Evolutionary conservation across 2,113 vertebrate genomes (phyloP).

Genomic region (Heterotilapia buettikoferi): DNA sequence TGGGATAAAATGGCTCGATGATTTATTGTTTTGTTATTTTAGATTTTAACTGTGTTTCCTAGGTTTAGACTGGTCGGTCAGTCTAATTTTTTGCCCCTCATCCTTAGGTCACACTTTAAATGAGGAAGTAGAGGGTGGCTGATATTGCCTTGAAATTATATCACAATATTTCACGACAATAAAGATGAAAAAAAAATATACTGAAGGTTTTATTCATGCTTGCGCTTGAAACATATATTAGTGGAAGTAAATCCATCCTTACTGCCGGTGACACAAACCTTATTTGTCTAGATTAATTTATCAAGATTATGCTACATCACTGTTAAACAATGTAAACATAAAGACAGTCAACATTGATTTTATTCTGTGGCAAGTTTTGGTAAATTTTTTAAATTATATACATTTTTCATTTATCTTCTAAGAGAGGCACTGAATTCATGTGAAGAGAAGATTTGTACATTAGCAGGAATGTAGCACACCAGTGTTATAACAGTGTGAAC

Average conservation of each 20-base stretch:
- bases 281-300: background rate
- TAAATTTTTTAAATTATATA: background rate
- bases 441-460: background rate
- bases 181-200: background rate
- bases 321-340: no score
- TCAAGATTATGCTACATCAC: no score
- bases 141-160: background rate
- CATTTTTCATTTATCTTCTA: background rate
- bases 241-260: background rate
- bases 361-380: background rate
- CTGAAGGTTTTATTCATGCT: background rate
- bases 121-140: background rate
- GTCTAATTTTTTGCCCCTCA: background rate
- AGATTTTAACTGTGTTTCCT: background rate
- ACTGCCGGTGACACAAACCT: background rate
- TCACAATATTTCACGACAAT: background rate
- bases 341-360: background rate
- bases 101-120: background rate
- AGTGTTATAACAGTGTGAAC: background rate
- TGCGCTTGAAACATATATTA: background rate
- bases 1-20: background rate
- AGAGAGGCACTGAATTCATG: background rate
- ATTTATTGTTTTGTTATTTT: background rate
- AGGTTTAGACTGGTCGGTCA: background rate
- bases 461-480: background rate